These are phyloP conservation scores for Tinea pellionella DNA, from an alignment of 2,888 invertebrate species.

Conservation along the genomic window DNA sequence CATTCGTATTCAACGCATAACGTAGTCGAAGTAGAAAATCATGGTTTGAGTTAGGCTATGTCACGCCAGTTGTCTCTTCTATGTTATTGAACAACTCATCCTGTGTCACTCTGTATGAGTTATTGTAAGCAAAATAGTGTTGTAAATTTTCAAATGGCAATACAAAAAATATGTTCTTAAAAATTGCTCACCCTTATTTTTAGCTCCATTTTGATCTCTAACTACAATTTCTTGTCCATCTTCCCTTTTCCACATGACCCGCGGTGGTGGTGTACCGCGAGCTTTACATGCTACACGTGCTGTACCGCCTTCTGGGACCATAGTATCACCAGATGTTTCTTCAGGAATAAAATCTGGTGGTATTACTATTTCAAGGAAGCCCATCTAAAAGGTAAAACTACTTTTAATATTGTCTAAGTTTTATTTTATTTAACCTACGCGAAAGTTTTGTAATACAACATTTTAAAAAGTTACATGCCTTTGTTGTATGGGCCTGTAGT, in stretches of 20 bases:
- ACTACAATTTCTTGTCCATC: slow-evolving; percentile 80
- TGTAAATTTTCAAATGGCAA: too few species aligned
- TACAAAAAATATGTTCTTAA: background rate
- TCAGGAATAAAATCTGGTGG: slow-evolving; percentile 85
- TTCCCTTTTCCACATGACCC: slow-evolving; percentile 82
- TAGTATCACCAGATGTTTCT: slow-evolving; percentile 83
- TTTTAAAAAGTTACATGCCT: too few species aligned
- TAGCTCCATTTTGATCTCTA: slow-evolving; percentile 72
- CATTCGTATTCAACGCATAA: slow-evolving; percentile 1
- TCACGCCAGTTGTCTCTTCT: background rate
- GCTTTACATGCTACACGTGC: slow-evolving; percentile 74
- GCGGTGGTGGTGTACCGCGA: slow-evolving; percentile 78
- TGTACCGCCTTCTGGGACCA: slow-evolving; percentile 81
- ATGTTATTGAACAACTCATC: background rate
- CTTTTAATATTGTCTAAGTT: slow-evolving; percentile 17
- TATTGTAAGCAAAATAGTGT: background rate
- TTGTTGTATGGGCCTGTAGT: too few species aligned
- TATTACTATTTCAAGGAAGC: slow-evolving; percentile 81
- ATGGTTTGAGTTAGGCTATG: slow-evolving; percentile 5
- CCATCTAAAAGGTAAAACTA: slow-evolving; percentile 65
- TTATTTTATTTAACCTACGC: too few species aligned
- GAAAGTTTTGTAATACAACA: too few species aligned
- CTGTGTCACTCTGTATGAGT: background rate
- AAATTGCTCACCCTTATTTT: slow-evolving; percentile 59
- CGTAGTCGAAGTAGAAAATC: background rate